These are phyloP conservation scores for Osmoderma eremita DNA, from an alignment of 2,888 invertebrate species.

Conservation along the genomic window DNA sequence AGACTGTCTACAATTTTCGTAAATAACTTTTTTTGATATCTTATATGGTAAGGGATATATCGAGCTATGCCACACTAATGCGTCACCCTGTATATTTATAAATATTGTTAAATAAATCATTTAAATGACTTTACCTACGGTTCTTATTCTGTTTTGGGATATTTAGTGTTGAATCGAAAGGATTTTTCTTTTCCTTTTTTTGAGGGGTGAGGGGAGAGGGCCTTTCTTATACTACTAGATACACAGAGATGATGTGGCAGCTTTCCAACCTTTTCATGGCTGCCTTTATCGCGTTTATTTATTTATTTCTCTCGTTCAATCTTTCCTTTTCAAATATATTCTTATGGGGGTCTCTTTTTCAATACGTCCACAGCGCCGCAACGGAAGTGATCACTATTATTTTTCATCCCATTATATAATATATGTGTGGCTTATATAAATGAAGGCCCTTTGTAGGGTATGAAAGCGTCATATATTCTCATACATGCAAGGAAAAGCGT, in stretches of 20 bases:
- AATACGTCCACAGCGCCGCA: background rate
- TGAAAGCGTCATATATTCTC: constrained; percentile 13
- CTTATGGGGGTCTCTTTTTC: constrained; percentile 10
- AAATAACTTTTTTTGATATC: too few species aligned
- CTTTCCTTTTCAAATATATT: constrained; percentile 29
- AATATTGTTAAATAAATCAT: too few species aligned
- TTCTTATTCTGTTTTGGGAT: too few species aligned
- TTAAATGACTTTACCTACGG: too few species aligned
- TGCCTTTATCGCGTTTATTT: constrained; percentile 19
- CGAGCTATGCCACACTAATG: too few species aligned
- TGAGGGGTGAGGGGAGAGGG: too few species aligned
- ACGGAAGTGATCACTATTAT: constrained; percentile 28
- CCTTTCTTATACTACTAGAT: too few species aligned
- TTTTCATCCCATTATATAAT: constrained; percentile 28
- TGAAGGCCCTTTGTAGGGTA: constrained; percentile 11
- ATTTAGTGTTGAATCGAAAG: too few species aligned
- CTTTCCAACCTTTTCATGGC: constrained; percentile 19
- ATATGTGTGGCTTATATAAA: constrained; percentile 21
- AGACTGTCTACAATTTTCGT: too few species aligned
- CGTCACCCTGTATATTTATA: too few species aligned
- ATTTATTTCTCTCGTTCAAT: constrained; percentile 27
- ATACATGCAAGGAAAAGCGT: background rate
- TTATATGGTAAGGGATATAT: too few species aligned
- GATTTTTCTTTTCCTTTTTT: too few species aligned
- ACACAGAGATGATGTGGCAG: constrained; percentile 2